Percentiles rank a stretch among this genome's conserved stretches.
phyloP scores from a whole-genome alignment of 2,797 vertebrate genomes.

The Gorsachius magnificus region DNA sequence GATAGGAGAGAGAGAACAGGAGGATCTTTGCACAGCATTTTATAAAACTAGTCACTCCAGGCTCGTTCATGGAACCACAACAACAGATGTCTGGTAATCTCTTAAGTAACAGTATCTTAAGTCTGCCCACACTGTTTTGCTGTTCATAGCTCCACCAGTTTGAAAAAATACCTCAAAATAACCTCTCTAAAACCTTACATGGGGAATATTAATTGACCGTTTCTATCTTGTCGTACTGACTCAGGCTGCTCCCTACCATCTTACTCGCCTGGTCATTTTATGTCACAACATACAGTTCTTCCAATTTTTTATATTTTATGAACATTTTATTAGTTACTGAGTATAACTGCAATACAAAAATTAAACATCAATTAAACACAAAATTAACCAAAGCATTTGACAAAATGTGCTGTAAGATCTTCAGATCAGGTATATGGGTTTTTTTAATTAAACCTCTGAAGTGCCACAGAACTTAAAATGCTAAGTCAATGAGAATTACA shows the following conservation, averaged over 20 bases:
- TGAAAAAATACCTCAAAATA: constrained; percentile 13
- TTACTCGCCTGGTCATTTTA: neutral
- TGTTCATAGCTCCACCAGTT: neutral
- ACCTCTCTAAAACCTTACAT: neutral
- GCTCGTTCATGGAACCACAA: neutral
- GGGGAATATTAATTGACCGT: neutral
- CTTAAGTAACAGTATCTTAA: constrained; percentile 41
- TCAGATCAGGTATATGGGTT: neutral
- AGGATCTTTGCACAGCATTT: neutral
- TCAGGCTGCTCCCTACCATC: neutral
- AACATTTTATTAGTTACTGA: neutral
- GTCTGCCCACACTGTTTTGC: constrained; percentile 43
- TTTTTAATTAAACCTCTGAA: neutral
- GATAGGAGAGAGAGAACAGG: neutral
- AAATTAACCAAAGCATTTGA: neutral
- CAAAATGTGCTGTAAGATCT: neutral
- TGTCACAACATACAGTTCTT: neutral
- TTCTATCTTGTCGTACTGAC: neutral
- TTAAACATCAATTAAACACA: neutral
- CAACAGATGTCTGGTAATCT: constrained; percentile 58
- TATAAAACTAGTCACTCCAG: neutral
- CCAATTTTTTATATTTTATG: neutral
- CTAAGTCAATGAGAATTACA: neutral
- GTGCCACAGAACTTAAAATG: neutral
- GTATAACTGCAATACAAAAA: neutral